These are phyloP conservation scores for Homarus gammarus DNA, from an alignment of 2,888 invertebrate genomes.

Conservation along the genomic window DNA sequence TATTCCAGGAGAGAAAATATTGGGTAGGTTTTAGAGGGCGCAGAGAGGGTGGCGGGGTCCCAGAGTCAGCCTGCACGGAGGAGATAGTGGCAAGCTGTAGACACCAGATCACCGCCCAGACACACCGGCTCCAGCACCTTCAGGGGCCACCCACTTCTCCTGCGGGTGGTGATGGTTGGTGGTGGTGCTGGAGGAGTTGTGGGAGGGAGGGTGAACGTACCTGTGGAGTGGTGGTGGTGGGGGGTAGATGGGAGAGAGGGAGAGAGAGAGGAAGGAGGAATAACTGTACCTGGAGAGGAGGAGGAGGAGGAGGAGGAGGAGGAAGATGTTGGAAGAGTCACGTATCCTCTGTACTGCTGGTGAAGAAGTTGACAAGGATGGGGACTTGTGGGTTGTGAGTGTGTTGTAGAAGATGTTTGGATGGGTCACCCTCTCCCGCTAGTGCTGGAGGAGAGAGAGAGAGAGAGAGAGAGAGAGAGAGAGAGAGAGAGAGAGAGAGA, in stretches of 20 bases:
- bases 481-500: not conserved
- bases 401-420: no score
- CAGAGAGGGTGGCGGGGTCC: constrained; percentile 21
- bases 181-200: not conserved
- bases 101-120: constrained; percentile 44
- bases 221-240: not conserved
- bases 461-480: not conserved
- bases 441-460: not conserved
- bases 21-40: constrained; percentile 44
- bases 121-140: constrained; percentile 12
- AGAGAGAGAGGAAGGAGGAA: constrained; percentile 7
- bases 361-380: no score
- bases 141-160: not conserved
- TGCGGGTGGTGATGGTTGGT: no score
- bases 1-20: constrained; percentile 56
- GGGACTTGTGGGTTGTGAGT: no score
- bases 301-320: not conserved
- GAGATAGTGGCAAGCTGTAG: constrained; percentile 50
- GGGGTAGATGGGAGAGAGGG: not conserved
- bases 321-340: not conserved
- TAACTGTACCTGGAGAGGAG: no score
- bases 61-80: constrained; percentile 29
- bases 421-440: no score
- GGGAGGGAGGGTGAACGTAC: not conserved
- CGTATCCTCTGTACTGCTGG: no score